phyloP scores from a whole-genome alignment of 2,797 vertebrate species.

The Sylvia borin region DNA sequence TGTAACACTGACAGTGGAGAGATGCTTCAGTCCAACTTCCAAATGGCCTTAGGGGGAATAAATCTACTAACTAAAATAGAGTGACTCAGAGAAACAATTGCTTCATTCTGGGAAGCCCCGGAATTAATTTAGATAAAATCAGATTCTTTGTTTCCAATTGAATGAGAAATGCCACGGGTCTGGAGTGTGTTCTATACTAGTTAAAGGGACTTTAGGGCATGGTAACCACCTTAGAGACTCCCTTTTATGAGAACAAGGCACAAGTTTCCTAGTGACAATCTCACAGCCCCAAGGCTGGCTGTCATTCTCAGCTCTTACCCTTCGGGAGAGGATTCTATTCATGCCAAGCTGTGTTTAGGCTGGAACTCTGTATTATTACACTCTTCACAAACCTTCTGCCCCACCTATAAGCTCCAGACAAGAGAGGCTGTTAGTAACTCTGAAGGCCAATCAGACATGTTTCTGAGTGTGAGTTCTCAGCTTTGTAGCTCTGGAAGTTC shows the following conservation, averaged over 20 bases:
- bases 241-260: not conserved
- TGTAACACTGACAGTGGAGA: not conserved
- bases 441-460: not conserved
- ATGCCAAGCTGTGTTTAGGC: not conserved
- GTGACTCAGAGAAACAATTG: conserved; percentile 25
- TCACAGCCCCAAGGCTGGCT: not conserved
- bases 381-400: not conserved
- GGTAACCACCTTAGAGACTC: not conserved
- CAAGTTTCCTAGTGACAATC: not conserved
- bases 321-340: not conserved
- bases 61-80: conserved; percentile 5
- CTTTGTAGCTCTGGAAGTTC: not conserved
- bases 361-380: not conserved
- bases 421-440: not conserved
- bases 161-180: conserved; percentile 12
- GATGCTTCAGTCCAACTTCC: conserved; percentile 1
- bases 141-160: conserved; percentile 31
- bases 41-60: not conserved
- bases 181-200: not conserved
- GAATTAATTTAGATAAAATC: conserved; percentile 55
- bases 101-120: conserved; percentile 36
- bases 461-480: not conserved
- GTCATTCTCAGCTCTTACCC: not conserved
- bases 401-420: not conserved
- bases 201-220: not conserved